These are phyloP conservation scores for Dryoscopus gambensis DNA, from an alignment of 2,113 vertebrate species.

Conservation along the genomic window DNA sequence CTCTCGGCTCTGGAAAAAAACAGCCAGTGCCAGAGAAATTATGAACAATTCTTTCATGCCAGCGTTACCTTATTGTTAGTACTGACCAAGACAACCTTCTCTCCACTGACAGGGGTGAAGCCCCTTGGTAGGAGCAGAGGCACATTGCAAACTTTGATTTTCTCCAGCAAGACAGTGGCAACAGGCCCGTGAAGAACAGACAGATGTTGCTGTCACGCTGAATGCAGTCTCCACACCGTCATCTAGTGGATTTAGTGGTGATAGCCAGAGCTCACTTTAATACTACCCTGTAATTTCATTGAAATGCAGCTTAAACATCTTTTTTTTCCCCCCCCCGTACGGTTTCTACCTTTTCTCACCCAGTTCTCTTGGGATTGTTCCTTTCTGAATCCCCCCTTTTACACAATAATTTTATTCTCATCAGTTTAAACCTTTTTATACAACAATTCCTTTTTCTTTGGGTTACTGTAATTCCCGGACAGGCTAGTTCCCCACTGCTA, in stretches of 20 bases:
- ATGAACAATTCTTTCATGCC: background rate
- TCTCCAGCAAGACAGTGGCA: background rate
- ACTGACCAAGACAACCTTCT: fast-evolving
- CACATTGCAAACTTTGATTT: background rate
- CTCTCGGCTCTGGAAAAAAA: background rate
- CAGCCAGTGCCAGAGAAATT: background rate
- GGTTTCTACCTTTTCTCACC: background rate
- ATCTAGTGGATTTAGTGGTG: slow-evolving; percentile 45
- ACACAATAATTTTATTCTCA: background rate
- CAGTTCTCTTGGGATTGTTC: background rate
- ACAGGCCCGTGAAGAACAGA: background rate
- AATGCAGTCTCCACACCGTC: slow-evolving; percentile 29
- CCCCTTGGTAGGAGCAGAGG: background rate
- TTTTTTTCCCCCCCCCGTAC: background rate
- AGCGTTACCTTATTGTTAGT: background rate
- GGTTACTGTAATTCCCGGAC: background rate
- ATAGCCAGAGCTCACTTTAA: background rate
- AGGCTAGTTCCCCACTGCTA: background rate
- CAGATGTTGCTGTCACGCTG: background rate
- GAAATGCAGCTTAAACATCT: background rate
- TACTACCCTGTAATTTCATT: background rate
- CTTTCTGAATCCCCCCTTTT: background rate
- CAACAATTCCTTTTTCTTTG: background rate
- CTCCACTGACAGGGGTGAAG: fast-evolving
- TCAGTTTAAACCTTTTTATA: background rate